phyloP scores from a whole-genome alignment of 2,797 vertebrate species.

The Pseudomugil gertrudae region DNA sequence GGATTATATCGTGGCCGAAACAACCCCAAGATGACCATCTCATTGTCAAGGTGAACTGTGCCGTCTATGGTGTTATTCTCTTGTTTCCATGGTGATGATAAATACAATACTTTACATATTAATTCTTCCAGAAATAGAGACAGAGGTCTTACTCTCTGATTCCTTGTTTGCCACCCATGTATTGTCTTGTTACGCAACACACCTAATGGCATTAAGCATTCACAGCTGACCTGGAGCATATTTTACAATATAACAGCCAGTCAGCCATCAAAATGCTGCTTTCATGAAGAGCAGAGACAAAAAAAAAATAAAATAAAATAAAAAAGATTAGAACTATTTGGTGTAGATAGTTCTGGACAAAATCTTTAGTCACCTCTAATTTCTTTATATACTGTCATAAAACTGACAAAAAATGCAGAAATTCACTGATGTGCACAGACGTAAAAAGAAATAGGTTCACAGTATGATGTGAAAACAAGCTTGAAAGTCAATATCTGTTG shows the following conservation, averaged over 20 bases:
- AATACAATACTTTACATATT: conserved; percentile 55
- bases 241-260: conserved; percentile 16
- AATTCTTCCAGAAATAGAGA: conserved; percentile 58
- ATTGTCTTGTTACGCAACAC: conserved; percentile 53
- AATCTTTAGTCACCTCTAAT: background rate
- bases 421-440: background rate
- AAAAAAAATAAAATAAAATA: background rate
- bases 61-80: conserved; percentile 33
- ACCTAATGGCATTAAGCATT: conserved; percentile 31
- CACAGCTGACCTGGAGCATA: background rate
- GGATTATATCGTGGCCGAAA: conserved; percentile 36
- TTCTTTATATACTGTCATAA: no score
- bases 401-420: background rate
- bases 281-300: background rate
- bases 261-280: background rate
- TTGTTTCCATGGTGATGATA: conserved; percentile 63
- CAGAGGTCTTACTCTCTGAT: conserved; percentile 47
- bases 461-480: background rate
- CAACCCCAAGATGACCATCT: conserved; percentile 47
- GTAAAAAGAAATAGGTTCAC: background rate
- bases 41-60: conserved; percentile 34
- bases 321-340: background rate
- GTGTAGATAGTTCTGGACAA: background rate
- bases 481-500: background rate
- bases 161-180: conserved; percentile 34